Percentiles rank a stretch among this genome's conserved stretches.
Conservation (phyloP, 1,140 invertebrate species). For the Microplitis mediator region DNA sequence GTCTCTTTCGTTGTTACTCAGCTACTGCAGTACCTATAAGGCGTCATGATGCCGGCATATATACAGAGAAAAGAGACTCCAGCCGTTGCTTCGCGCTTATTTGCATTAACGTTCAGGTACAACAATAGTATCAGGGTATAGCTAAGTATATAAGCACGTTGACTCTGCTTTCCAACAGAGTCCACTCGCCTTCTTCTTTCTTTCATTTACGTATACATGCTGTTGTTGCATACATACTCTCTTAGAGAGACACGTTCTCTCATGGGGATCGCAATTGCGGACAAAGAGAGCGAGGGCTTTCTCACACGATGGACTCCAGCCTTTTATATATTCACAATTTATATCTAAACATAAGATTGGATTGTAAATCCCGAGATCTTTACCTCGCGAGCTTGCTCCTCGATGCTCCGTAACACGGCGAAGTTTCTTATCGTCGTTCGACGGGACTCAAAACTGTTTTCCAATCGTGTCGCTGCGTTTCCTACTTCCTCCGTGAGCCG, state of each 20-base stretch:
- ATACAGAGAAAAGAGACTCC: constrained; percentile 14
- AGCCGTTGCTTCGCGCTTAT: constrained; percentile 33
- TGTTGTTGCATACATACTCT: not conserved
- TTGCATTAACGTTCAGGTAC: constrained; percentile 39
- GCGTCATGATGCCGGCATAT: constrained; percentile 38
- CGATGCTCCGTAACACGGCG: constrained; percentile 57
- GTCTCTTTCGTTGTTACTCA: constrained; percentile 10
- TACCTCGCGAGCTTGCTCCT: constrained; percentile 60
- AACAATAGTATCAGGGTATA: constrained; percentile 44
- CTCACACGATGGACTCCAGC: not conserved
- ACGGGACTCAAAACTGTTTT: constrained; percentile 58
- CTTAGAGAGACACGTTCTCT: constrained; percentile 4
- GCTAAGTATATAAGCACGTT: constrained; percentile 22
- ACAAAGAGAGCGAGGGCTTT: constrained; percentile 18
- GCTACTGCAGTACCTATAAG: constrained; percentile 25
- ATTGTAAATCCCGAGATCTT: constrained; percentile 28
- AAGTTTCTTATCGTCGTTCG: constrained; percentile 59
- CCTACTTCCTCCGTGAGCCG: constrained; percentile 57
- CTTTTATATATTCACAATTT: not conserved
- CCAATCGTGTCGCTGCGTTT: constrained; percentile 56
- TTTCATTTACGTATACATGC: not conserved
- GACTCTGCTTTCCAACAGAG: constrained; percentile 3
- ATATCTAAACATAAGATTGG: constrained; percentile 2
- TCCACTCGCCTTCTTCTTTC: not conserved
- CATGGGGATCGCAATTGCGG: not conserved